These are phyloP conservation scores for Cydia amplana DNA, from an alignment of 1,140 invertebrate genomes.

Conservation along the genomic window DNA sequence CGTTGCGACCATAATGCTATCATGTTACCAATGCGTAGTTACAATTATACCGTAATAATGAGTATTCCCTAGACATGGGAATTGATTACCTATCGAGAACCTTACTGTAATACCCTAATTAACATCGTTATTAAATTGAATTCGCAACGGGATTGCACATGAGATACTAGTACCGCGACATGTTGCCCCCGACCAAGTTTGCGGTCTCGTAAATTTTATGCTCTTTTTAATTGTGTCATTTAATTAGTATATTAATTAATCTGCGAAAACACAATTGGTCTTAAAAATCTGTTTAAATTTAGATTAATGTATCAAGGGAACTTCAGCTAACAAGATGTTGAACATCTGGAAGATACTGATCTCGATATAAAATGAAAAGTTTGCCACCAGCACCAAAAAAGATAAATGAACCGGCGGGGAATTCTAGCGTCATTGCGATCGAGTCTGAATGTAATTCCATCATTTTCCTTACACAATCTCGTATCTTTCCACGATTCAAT, in stretches of 20 bases:
- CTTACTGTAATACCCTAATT: neutral
- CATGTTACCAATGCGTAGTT: too few relatives aligned
- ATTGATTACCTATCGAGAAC: neutral
- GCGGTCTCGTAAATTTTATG: too few relatives aligned
- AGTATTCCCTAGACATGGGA: neutral
- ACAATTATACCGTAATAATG: too few relatives aligned
- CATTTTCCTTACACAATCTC: neutral
- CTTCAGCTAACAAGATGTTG: too few relatives aligned
- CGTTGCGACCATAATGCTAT: too few relatives aligned
- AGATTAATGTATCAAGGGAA: too few relatives aligned
- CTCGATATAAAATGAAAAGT: constrained; percentile 44
- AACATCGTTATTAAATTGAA: neutral
- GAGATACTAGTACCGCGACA: constrained; percentile 36
- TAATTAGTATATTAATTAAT: too few relatives aligned
- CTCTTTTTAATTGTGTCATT: too few relatives aligned
- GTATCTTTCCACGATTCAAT: neutral
- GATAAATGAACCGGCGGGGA: constrained; percentile 48
- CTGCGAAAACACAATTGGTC: too few relatives aligned
- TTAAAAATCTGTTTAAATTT: too few relatives aligned
- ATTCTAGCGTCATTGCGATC: constrained; percentile 51
- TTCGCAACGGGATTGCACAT: neutral
- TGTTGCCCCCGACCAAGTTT: too few relatives aligned
- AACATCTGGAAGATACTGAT: too few relatives aligned
- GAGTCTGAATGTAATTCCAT: constrained; percentile 53
- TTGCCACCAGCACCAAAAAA: constrained; percentile 33